Percentiles rank a stretch among this genome's conserved stretches.
Evolutionary conservation across 2,113 vertebrate genomes (phyloP).

Genomic region (Nothobranchius furzeri): DNA sequence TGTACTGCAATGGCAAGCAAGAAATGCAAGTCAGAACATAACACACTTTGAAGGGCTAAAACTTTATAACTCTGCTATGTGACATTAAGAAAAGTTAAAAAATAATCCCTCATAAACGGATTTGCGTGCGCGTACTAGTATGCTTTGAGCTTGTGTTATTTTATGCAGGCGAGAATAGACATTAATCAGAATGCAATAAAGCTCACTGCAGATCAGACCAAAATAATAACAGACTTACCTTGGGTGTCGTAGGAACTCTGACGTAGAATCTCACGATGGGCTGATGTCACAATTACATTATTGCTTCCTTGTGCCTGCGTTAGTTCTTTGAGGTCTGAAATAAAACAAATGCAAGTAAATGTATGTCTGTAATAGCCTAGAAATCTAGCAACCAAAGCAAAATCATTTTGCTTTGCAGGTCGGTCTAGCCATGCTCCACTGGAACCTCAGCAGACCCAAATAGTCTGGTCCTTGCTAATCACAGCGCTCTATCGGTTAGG

Average conservation of each 20-base stretch:
- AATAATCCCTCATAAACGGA: background rate
- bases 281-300: constrained; percentile 85
- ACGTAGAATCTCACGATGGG: constrained; percentile 84
- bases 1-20: constrained; percentile 52
- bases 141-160: constrained; percentile 5
- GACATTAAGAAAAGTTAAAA: background rate
- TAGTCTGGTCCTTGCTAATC: too few species aligned
- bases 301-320: constrained; percentile 84
- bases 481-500: too few species aligned
- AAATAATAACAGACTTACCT: constrained; percentile 71
- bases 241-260: constrained; percentile 81
- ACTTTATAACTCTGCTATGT: background rate
- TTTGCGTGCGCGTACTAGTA: constrained; percentile 1
- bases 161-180: constrained; percentile 8
- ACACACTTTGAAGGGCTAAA: background rate
- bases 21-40: background rate
- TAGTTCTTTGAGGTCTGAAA: constrained; percentile 85
- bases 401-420: too few species aligned
- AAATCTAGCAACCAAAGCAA: too few species aligned
- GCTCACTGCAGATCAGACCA: background rate
- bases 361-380: too few species aligned
- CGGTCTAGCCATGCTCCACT: too few species aligned
- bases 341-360: constrained; percentile 8
- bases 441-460: too few species aligned
- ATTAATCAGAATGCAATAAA: constrained; percentile 3